Base-by-base conservation (phyloP, 2,888 invertebrate genomes). In the Pachydiplax longipennis region DNA sequence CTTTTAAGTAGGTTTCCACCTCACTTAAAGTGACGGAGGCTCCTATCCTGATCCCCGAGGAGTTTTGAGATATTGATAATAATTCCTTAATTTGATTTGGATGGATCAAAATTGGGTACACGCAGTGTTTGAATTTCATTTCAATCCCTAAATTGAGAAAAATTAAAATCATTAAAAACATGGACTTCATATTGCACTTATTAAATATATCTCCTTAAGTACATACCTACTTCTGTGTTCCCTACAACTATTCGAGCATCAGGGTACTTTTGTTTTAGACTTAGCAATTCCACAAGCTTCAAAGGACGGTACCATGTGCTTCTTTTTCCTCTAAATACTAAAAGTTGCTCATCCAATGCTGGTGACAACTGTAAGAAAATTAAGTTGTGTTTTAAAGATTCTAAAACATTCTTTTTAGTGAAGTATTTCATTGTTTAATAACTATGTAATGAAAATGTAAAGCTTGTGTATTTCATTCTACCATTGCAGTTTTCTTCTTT, bases 111-210 rank as follows among this genome's bases (percentile, higher is more conserved):
- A 97, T 95, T 0, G 98, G 97, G 94, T 98, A 98, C 0, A 95
- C 93, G 93, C 96, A 96, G 92, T 97, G 96, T 93, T 98, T 98
- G 93, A 98, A 97, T 94, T 98, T 99, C 15, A 97, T 95, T 95
- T 99, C 99, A 22, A 99, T 96, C 0, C 96, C 96, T 95, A 92
- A 5, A 25, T 31, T 0, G 3, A 81, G 92, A 92, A 80, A 90
- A 80, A 90, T 53, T 53, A 53, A 18, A 18, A 53, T 53, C 18
- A 53, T 73, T 10, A 31, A n/a, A 4, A 73, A 12, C 3, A 18
- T 73, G 4, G 13, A 73, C 13, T 25, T 73, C 2, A 12, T 22
- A 18, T 80, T 53, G 37, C 25, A 2, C 31, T 31, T 15, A 82
- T 48, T 22, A 18, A 25, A n/a, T 12, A 25, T 58, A 18, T 31